Conservation (phyloP, 2,888 invertebrate species). For the Willowsia nigromaculata region DNA sequence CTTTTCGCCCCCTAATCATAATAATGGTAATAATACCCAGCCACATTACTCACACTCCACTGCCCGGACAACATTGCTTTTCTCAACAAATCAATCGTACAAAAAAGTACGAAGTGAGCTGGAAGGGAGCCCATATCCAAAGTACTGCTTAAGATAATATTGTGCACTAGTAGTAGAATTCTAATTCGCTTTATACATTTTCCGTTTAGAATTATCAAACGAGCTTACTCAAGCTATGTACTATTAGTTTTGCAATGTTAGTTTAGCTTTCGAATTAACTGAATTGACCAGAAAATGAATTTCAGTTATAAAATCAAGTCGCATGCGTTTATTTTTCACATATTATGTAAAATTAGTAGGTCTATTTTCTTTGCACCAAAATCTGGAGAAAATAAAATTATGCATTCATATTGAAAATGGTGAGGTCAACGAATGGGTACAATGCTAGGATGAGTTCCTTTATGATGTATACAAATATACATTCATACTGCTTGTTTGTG, state of each 20-base stretch:
- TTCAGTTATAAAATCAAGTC: no score
- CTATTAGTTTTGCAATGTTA: no score
- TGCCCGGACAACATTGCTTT: neutral
- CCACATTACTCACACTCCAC: conserved; percentile 59
- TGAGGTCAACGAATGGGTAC: neutral
- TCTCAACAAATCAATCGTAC: neutral
- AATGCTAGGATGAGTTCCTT: neutral
- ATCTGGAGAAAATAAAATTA: neutral
- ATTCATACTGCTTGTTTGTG: neutral
- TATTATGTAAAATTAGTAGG: neutral
- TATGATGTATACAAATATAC: neutral
- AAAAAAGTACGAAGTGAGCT: neutral
- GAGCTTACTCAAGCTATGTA: no score
- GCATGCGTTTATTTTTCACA: neutral
- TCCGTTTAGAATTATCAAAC: no score
- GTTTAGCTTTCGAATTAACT: no score
- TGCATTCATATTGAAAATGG: neutral
- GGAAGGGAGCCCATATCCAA: neutral
- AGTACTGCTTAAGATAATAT: no score
- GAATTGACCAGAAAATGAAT: no score
- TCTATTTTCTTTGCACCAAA: no score
- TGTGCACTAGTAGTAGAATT: no score
- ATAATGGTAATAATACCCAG: conserved; percentile 62
- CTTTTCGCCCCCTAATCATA: conserved; percentile 56
- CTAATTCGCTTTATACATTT: no score